Evolutionary conservation across 2,888 invertebrate genomes (phyloP), one percentile per base, ranked within the genome.

Genomic region (Aethes cnicana): DNA sequence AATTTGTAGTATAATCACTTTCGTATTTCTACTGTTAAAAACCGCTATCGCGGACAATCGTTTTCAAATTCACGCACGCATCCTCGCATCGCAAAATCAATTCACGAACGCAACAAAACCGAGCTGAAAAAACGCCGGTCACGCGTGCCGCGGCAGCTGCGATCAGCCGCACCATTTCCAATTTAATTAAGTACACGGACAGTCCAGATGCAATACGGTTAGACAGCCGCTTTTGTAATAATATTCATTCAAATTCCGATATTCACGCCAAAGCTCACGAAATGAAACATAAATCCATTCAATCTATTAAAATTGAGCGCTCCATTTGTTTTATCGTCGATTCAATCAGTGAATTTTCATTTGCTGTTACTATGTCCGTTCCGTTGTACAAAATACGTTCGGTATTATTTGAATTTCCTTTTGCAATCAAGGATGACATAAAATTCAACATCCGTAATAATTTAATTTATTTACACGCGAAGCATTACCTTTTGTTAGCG

Each of bases 241-340:
- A 52, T 46, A 46, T 42, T 49, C 43, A 44, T 46, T 52, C 52
- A 52, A 26, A 43, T 42, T 73, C 63, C 66, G 68, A 73, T 72
- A 74, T 65, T 64, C 73, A 69, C 65, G 64, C 64, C 59, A 71
- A 69, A 75, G 73, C 78, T 74, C 76, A 72, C 74, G 71, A 76
- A 84, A 83, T 83, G 77, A 80, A 83, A 85, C 79, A 84, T 76
- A 84, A 85, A 86, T 87, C 84, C 75, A 75, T 84, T 82, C 82
- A 82, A 85, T 86, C 80, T 84, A 81, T 84, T 85, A 83, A 84
- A 86, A 86, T 82, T 82, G 84, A 81, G 71, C 76, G 77, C 77
- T 80, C 81, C 77, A 83, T 86, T 85, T 84, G 84, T 85, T 86
- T 84, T 82, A 84, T 84, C 80, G 81, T 66, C 71, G 69, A 77